phyloP scores from a whole-genome alignment of 2,888 invertebrate species.

The Apamea anceps region DNA sequence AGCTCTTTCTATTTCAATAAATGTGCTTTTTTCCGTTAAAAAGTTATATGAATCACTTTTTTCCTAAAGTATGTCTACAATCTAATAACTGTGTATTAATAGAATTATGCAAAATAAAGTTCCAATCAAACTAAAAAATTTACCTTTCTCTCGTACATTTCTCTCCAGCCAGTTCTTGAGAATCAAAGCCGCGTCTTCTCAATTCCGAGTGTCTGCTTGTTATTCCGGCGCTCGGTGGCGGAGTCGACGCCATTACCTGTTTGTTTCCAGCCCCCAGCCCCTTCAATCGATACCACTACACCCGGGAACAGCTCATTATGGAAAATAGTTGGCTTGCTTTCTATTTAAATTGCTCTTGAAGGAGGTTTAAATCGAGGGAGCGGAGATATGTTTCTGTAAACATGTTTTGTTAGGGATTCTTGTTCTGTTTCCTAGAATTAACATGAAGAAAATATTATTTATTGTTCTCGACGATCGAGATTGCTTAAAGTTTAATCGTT shows the following conservation, averaged over 20 bases:
- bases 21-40: background rate
- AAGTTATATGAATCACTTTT: too few species aligned
- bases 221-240: slow-evolving; percentile 48
- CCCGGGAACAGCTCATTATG: slow-evolving; percentile 59
- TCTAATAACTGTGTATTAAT: background rate
- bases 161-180: slow-evolving; percentile 6
- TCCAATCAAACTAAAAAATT: background rate
- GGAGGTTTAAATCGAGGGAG: slow-evolving; percentile 34
- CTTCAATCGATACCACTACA: slow-evolving; percentile 54
- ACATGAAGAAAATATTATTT: background rate
- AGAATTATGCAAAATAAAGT: background rate
- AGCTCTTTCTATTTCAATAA: slow-evolving; percentile 1
- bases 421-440: background rate
- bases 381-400: slow-evolving; percentile 26
- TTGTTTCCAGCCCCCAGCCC: slow-evolving; percentile 49
- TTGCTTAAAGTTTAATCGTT: background rate
- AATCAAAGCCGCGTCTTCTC: slow-evolving; percentile 40
- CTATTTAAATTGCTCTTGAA: slow-evolving; percentile 57
- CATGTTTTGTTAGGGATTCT: slow-evolving; percentile 20
- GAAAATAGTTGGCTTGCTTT: slow-evolving; percentile 57
- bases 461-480: background rate
- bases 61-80: too few species aligned
- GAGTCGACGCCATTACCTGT: slow-evolving; percentile 56
- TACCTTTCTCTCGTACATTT: background rate
- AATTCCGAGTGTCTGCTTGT: slow-evolving; percentile 53